Base-by-base conservation (phyloP, 2,888 invertebrate genomes). In the Sarcophaga carnaria region DNA sequence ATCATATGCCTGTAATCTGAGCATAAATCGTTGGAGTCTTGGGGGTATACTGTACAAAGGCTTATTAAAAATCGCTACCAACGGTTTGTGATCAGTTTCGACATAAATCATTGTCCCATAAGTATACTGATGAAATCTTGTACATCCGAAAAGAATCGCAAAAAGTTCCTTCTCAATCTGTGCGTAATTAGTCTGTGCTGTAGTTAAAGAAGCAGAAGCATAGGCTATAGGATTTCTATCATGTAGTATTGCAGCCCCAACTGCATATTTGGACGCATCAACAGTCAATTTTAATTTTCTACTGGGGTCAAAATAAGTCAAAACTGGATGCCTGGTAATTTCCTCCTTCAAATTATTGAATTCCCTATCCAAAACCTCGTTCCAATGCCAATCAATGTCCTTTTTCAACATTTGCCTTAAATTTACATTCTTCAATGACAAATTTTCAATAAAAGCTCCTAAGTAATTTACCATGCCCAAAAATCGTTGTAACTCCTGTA, bases 111-210 rank as follows among this genome's bases (percentile, higher is more conserved):
- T 82, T 54, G 20, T 62, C 1, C 89, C 88, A 59, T 85, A 81
- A 11, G 85, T 63, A 64, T 88, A 88, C n/a, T 86, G 86, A 47
- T 86, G 85, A 70, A 88, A 88, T 45, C 85, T 83, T 54, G 64
- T 80, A 62, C 82, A 88, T 12, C 88, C 88, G 60, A 85, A 88
- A 17, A 88, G 45, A 47, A 87, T 87, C 6, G 88, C 85, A 76
- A 88, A 77, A 10, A 87, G 67, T 62, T 88, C 86, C 63, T 89
- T 89, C 69, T 89, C 87, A 63, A 88, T 89, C 77, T 88, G 86
- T 3, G 86, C 86, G 63, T 88, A 89, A 67, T 86, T 88, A 12
- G 27, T 74, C 45, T 87, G 83, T 17, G 83, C 47, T 5, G 80
- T 69, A 17, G 84, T 67, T 12, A 86, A 27, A 45, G 86, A 83